Base-by-base conservation (phyloP, 1,140 invertebrate species). In the Camponotus vicinus region DNA sequence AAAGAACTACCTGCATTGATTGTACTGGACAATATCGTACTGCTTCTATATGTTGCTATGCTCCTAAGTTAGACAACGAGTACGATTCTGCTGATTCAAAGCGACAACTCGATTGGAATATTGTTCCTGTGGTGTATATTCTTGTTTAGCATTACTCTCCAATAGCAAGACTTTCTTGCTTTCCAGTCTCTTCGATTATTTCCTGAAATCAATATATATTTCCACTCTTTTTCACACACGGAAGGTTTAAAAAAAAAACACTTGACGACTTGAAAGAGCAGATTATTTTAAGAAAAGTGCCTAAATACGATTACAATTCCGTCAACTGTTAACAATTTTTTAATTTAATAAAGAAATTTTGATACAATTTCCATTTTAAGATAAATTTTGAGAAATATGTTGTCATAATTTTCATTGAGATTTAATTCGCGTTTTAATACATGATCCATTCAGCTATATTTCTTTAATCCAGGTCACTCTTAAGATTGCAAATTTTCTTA, bases 51-150 rank as follows among this genome's bases (percentile, higher is more conserved):
- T 97, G 97, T 87, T 97, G 94, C 98, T 98, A 99, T 67, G 97
- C 97, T 91, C 97, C 97, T 87, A 99, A 96, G 66, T 96, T 97
- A 88, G 96, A 96, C 91, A 99, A 96, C 18, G 99, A 94, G 95
- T 95, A 89, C 97, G 96, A 13, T 98, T 98, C 57, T 96, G 96
- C 66, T 97, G 96, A 95, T 97, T 99, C 21, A 99, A 95, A 11
- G 98, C 97, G 78, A 98, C 97, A 0, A 99, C 98, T 92, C 98
- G 1, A 27, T 27, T 27, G 27, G 95, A 98, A 94, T 97, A 98
- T 63, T 96, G 95, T 83, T 96, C 95, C 86, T 96, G 96, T 5
- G 96, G 91, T 75, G 95, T 87, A 92, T 96, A 97, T 5, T 96
- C 93, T 88, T 95, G 94, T 92, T 96, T 96, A 86, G 95, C 94